phyloP scores from a whole-genome alignment of 2,888 invertebrate species.

The Sarcophaga subvicina region DNA sequence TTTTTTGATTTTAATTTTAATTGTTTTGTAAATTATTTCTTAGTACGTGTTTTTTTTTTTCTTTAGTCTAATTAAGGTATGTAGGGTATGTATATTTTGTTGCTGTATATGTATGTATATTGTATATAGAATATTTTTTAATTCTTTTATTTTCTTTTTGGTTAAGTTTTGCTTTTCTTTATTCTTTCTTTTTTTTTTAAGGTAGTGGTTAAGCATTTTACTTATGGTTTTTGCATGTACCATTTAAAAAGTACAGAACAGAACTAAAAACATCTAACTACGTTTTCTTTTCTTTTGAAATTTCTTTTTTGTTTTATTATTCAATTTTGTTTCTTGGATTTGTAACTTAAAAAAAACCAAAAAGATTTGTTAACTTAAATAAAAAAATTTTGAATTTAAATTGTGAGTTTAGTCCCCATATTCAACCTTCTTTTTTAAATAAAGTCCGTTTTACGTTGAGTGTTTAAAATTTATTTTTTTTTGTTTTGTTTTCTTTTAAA shows the following conservation, averaged over 20 bases:
- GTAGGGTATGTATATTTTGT: constrained; percentile 6
- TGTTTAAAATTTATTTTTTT: background rate
- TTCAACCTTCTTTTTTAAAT: constrained; percentile 4
- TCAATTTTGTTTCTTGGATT: background rate
- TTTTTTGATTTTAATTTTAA: constrained; percentile 20
- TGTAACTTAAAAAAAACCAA: constrained; percentile 2
- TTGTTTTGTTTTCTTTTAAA: too few relatives aligned
- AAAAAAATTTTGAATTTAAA: background rate
- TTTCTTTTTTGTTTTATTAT: background rate
- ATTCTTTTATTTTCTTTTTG: background rate
- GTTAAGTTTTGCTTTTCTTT: constrained; percentile 46
- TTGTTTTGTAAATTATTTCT: constrained; percentile 22
- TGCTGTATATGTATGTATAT: too few relatives aligned
- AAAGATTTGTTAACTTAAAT: background rate
- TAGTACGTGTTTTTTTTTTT: background rate
- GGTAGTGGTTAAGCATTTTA: background rate
- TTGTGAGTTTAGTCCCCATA: constrained; percentile 16
- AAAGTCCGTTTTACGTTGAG: background rate
- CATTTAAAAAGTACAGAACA: constrained; percentile 37
- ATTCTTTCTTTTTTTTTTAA: constrained; percentile 19
- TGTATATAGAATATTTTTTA: too few relatives aligned
- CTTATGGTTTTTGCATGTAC: constrained; percentile 30
- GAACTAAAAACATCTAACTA: constrained; percentile 64
- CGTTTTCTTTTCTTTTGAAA: constrained; percentile 13
- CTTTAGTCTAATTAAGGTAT: constrained; percentile 17